These are phyloP conservation scores for Sminthurinus signatus DNA, from an alignment of 1,140 invertebrate species.

Conservation along the genomic window DNA sequence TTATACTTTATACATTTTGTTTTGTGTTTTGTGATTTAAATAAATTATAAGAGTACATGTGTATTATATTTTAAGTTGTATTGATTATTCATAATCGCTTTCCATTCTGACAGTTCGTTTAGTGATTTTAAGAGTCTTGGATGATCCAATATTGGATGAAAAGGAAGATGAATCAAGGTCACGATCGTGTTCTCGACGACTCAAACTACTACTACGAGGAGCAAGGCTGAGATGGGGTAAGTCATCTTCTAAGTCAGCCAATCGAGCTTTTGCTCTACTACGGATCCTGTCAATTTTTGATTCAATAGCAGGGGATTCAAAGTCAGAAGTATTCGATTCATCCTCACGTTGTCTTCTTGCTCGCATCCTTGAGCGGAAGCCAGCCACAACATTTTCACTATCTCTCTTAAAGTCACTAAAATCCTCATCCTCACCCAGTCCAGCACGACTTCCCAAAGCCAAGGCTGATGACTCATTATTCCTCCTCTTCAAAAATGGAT, in stretches of 20 bases:
- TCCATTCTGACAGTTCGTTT: slow-evolving; percentile 22
- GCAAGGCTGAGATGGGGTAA: neutral
- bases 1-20: no score
- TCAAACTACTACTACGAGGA: neutral
- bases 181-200: neutral
- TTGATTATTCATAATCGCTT: no score
- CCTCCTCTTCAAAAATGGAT: slow-evolving; percentile 17
- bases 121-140: slow-evolving; percentile 9
- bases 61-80: no score
- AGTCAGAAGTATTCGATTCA: neutral
- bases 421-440: slow-evolving; percentile 9
- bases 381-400: neutral
- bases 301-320: neutral
- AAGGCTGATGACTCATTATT: no score
- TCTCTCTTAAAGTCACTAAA: slow-evolving; percentile 16
- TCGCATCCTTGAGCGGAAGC: slow-evolving; percentile 15
- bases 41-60: no score
- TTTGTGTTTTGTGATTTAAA: no score
- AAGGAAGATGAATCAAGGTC: slow-evolving; percentile 11
- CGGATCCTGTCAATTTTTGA: slow-evolving; percentile 2
- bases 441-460: neutral
- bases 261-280: slow-evolving; percentile 1
- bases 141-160: neutral
- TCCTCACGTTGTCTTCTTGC: slow-evolving; percentile 6
- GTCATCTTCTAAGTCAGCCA: slow-evolving; percentile 11